phyloP scores from a whole-genome alignment of 2,797 vertebrate species.

The Remorina albescens region DNA sequence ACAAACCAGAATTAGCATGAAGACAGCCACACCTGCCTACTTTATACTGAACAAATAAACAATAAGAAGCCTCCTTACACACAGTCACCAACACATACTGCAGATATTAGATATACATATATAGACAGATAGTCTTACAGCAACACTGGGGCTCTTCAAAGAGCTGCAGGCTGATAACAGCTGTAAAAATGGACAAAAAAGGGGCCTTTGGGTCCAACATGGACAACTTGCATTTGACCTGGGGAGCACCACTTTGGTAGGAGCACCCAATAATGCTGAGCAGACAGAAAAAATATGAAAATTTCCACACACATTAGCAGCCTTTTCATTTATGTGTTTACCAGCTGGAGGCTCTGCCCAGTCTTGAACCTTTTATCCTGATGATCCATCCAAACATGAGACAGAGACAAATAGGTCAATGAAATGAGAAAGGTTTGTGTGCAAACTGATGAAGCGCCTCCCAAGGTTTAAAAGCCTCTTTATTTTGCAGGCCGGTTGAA shows the following conservation, averaged over 20 bases:
- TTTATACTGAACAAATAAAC: background rate
- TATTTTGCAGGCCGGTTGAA: constrained; percentile 36
- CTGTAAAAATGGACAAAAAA: no score
- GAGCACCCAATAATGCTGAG: no score
- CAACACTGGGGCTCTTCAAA: no score
- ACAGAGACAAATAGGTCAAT: constrained; percentile 49
- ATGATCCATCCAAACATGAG: constrained; percentile 34
- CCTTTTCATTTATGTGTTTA: background rate
- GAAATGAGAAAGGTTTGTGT: constrained; percentile 37
- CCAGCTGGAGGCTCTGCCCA: background rate
- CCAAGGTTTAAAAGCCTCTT: constrained; percentile 31
- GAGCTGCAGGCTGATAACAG: constrained; percentile 49
- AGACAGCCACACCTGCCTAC: background rate
- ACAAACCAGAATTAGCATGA: background rate
- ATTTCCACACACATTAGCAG: background rate
- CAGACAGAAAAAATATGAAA: no score
- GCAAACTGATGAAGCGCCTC: constrained; percentile 58
- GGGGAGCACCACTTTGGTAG: no score
- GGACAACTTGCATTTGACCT: constrained; percentile 12
- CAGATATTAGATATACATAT: background rate
- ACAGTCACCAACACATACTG: constrained; percentile 4
- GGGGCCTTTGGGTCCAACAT: no score
- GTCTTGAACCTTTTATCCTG: constrained; percentile 48
- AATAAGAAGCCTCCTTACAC: background rate
- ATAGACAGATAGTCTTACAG: no score